Conservation (phyloP, 2,113 vertebrate species). For the Haliaeetus leucogaster region DNA sequence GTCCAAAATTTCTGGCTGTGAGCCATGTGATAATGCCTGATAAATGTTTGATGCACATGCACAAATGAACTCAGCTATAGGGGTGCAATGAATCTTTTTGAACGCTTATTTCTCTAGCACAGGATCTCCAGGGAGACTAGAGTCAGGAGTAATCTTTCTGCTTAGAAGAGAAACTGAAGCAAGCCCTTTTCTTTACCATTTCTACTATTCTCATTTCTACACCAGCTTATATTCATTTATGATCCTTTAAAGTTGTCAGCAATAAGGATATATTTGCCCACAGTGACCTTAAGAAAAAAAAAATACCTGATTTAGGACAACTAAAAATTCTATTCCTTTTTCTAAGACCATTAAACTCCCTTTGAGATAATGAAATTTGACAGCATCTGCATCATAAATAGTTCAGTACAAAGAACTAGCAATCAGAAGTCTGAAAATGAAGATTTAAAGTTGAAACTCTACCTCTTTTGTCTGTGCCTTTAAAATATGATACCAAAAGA, state of each 20-base stretch:
- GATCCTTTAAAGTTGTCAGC: neutral
- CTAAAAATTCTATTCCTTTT: neutral
- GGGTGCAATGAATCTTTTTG: neutral
- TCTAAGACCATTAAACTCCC: neutral
- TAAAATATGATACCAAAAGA: neutral
- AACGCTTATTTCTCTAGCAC: neutral
- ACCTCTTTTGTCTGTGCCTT: neutral
- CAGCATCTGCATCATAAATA: neutral
- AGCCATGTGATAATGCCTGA: neutral
- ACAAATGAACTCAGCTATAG: neutral
- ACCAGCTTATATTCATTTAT: neutral
- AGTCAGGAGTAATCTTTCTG: neutral
- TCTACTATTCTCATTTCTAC: neutral
- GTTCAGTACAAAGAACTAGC: neutral
- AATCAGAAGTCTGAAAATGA: neutral
- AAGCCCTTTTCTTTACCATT: neutral
- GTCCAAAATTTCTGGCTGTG: neutral
- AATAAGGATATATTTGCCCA: neutral
- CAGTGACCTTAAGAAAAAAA: neutral
- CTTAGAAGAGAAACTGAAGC: neutral
- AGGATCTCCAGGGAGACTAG: neutral
- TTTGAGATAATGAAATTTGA: neutral
- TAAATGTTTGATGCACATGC: neutral
- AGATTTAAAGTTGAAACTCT: neutral
- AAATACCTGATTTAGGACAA: neutral